Base-by-base conservation (phyloP, 2,113 vertebrate genomes). In the Hemichromis elongatus region DNA sequence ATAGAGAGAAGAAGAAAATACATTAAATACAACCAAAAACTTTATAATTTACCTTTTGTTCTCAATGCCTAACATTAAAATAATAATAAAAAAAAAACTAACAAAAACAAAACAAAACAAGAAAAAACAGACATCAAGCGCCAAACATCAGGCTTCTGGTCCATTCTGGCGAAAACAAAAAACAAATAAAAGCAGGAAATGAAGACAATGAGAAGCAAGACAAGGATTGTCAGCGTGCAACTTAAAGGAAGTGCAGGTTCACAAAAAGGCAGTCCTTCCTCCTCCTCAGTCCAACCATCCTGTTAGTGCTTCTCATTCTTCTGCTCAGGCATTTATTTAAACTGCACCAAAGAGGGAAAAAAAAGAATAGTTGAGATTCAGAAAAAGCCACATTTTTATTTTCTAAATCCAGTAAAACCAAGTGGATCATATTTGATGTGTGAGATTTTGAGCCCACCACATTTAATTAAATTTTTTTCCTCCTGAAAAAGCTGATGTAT, bases 321-420 rank as follows among this genome's bases (percentile, higher is more conserved):
- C 83, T 85, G 33, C 40, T 85, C 81, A 66, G 55, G 53, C 13
- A 3, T 92, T 88, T 82, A 95, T 68, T 93, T 95, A 18, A 94
- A 95, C 95, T 96, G 90, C 7, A 94, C 92, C 57, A 77, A 88
- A 14, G 82, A 28, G 80, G 73, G 70, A 28, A 21, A 84, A 21
- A 82, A 2, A 30, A 75, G 63, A 30, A 50, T 5, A 28, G 14
- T 11, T 73, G 14, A 73, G 28, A 28, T 47, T 70, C 13, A 79
- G 2, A 9, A 26, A 83, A 63, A 70, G 3, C 11, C 3, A 1
- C 10, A 40, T 57, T 63, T n/a, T 63, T 2, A 63, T 63, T 63
- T 63, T 63, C 59, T n/a, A 63, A 37, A 37, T n/a, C 30, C 33
- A 63, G 33, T 33, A 63, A 63, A 30, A 37, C 4, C 59, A 21